Base-by-base conservation (phyloP, 1,140 invertebrate species). In the Trachelipus rathkii region DNA sequence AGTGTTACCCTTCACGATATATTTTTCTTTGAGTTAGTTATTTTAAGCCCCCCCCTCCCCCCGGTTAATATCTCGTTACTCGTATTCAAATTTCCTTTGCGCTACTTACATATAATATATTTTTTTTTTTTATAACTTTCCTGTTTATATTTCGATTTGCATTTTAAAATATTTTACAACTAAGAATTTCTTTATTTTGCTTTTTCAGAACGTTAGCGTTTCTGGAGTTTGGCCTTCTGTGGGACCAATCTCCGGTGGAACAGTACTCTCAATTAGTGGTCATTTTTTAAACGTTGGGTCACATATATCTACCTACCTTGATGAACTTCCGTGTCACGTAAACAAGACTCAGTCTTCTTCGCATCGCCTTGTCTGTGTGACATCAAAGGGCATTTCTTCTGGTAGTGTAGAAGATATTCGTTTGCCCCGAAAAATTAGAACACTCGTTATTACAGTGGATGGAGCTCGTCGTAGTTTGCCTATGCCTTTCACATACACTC, bases 221-320 rank as follows among this genome's bases (percentile, higher is more conserved):
- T 89, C 89, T 69, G 91, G 91, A 8, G 87, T 98, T 72, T 91
- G 90, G 84, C 97, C 97, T 0, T 87, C 89, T 0, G 87, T 94
- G 68, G 97, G 97, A 0, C 97, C 97, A 6, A 90, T 93, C 82
- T 95, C n/a, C 79, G 97, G 97, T 24, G 97, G 97, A 0, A 98
- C 96, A 0, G 90, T 92, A 81, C 85, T 99, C 69, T 93, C 93
- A 3, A 92, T 99, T n/a, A n/a, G 90, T 79, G 97, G 97, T 19
- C 89, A 91, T 80, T 92, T 96, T 86, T 86, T 99, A 69, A 96
- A 98, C 84, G 95, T 98, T 83, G 97, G 97, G 6, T 95, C 93
- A 44, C 90, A 89, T 77, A 92, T 96, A 75, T 90, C 89, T 4
- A 95, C 96, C 0, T 93, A 89, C 84, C 86, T 99, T 10, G 96